A percentile compares a stretch with the other conserved stretches of the same genome.
Evolutionary conservation across 2,113 vertebrate genomes (phyloP).

Genomic region (Salvelinus alpinus): DNA sequence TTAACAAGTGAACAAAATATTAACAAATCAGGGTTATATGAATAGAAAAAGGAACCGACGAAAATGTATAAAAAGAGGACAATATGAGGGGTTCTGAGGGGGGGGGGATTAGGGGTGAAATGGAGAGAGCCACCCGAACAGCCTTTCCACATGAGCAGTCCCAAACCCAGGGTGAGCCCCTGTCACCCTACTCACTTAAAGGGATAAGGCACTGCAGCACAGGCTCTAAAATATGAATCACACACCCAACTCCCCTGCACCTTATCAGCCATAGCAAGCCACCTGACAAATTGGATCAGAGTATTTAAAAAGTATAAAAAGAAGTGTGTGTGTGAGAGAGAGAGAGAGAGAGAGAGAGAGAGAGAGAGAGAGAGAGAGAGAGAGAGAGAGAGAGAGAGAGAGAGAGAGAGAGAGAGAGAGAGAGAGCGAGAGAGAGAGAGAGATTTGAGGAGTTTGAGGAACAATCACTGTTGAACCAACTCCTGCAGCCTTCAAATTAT

Average conservation of each 20-base stretch:
- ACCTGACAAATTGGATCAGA: constrained; percentile 77
- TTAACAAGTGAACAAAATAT: not conserved
- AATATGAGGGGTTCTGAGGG: constrained; percentile 9
- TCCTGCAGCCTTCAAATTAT: too few species aligned
- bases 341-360: too few species aligned
- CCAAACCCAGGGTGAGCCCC: constrained; percentile 54
- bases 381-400: not conserved
- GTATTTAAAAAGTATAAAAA: constrained; percentile 70
- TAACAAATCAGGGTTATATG: not conserved
- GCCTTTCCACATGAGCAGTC: constrained; percentile 73
- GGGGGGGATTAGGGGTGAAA: constrained; percentile 65
- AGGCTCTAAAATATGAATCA: constrained; percentile 53
- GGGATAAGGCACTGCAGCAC: constrained; percentile 71
- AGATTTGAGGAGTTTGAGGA: too few species aligned
- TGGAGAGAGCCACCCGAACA: constrained; percentile 61
- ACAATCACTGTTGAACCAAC: too few species aligned
- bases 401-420: not conserved
- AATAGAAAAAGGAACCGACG: not conserved
- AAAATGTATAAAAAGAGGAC: not conserved
- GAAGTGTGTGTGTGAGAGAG: constrained; percentile 28
- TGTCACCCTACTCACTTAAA: constrained; percentile 59
- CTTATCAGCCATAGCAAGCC: constrained; percentile 21
- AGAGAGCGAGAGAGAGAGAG: not conserved
- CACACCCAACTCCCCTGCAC: constrained; percentile 58
- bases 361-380: not conserved